Evolutionary conservation across 1,140 invertebrate species (phyloP).

Genomic region (Phthorimaea operculella): DNA sequence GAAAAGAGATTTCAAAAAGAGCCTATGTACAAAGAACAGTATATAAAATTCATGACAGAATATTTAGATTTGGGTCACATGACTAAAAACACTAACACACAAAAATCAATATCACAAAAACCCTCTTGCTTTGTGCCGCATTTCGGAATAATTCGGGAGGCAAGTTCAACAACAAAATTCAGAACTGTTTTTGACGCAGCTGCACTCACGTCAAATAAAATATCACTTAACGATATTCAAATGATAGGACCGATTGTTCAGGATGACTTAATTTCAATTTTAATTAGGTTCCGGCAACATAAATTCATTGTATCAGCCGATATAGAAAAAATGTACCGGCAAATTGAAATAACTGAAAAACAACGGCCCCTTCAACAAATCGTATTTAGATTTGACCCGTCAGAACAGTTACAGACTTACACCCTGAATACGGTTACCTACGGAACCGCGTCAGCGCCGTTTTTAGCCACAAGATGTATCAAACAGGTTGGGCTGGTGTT

Average conservation of each 20-base stretch:
- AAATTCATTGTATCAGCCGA: not conserved
- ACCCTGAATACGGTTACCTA: not conserved
- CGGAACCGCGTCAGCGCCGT: not conserved
- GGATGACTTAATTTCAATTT: not conserved
- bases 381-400: not conserved
- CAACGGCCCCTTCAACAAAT: not conserved
- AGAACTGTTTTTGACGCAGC: not conserved
- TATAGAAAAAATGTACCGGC: not conserved
- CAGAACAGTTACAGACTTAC: not conserved
- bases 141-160: not conserved
- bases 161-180: not conserved
- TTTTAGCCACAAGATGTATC: not conserved
- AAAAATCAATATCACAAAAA: not conserved
- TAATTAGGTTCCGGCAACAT: not conserved
- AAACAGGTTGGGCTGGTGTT: not conserved
- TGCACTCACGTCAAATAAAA: not conserved
- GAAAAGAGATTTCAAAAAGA: too few relatives aligned
- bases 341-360: not conserved
- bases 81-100: not conserved
- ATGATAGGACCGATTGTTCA: not conserved
- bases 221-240: not conserved
- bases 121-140: not conserved
- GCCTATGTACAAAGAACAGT: not conserved
- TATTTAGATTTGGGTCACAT: not conserved
- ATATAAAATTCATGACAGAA: not conserved